Percentiles rank a stretch among this genome's conserved stretches.
phyloP scores from a whole-genome alignment of 2,888 invertebrate species.

The Andricus curvator region DNA sequence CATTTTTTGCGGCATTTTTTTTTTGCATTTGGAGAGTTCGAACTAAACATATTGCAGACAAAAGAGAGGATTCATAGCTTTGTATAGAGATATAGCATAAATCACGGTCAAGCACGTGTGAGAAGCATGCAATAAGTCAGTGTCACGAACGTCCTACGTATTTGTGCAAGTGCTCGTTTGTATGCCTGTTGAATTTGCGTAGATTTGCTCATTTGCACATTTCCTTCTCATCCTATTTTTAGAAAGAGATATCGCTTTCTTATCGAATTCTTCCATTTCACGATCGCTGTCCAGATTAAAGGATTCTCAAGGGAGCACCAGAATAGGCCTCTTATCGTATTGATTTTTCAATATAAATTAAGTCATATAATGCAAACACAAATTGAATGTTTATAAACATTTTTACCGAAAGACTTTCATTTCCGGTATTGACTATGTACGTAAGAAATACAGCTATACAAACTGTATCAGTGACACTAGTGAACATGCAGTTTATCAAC shows the following conservation, averaged over 20 bases:
- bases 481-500: too few relatives aligned
- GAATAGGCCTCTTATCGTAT: too few relatives aligned
- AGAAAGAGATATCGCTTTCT: constrained; percentile 16
- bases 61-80: constrained; percentile 15
- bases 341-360: too few relatives aligned
- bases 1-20: neutral
- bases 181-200: constrained; percentile 33
- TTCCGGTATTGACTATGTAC: too few relatives aligned
- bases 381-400: too few relatives aligned
- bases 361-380: too few relatives aligned
- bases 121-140: constrained; percentile 31
- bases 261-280: constrained; percentile 25
- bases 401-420: too few relatives aligned
- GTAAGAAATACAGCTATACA: too few relatives aligned
- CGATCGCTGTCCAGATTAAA: constrained; percentile 23
- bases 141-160: constrained; percentile 39
- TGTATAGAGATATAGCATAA: constrained; percentile 1
- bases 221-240: constrained; percentile 29
- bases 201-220: constrained; percentile 23
- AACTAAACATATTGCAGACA: neutral
- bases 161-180: constrained; percentile 34
- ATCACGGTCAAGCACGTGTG: constrained; percentile 37
- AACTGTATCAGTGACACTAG: too few relatives aligned
- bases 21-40: neutral
- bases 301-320: constrained; percentile 7